Base-by-base conservation (phyloP, 2,797 vertebrate genomes). In the Yasuhikotakia modesta region DNA sequence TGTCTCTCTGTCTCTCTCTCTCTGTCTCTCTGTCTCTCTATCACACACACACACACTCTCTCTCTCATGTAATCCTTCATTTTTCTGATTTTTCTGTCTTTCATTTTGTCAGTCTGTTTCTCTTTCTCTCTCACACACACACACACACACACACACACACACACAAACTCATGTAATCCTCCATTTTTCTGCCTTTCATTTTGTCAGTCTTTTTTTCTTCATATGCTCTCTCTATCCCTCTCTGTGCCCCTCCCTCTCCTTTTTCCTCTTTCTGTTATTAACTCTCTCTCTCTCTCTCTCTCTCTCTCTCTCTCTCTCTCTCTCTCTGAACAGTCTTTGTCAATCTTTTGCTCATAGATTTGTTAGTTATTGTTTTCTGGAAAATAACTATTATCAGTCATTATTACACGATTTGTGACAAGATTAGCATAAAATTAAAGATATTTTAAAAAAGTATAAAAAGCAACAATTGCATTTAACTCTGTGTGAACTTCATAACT, bases 181-280 rank as follows among this genome's bases (percentile, higher is more conserved):
- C 89, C 75, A 68, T 87, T 88, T 82, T 85, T 86, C 87, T 83
- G 82, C 86, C 82, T 86, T 85, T 87, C 76, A 85, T 87, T 90
- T 89, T 86, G 83, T 81, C 82, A 76, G 83, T 90, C 85, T 87
- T 83, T 77, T 24, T 81, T 78, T 79, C 82, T 77, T 81, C 69
- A 68, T 66, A 24, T 50, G 70, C 27, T 58, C 57, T 66, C 14
- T 61, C 24, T 21, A 48, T 65, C 68, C 76, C 81, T 76, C 70
- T 83, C 77, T 64, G 58, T 64, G 30, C 64, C 67, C 67, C 73
- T 73, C 78, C 68, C 61, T 65, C 69, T 63, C 57, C 75, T 61
- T 74, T 63, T 78, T 70, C 58, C 58, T 68, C 65, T 73, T 60
- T 70, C 48, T 63, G 48, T 78, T 58, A 45, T 57, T 71, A 81